phyloP scores from a whole-genome alignment of 2,113 vertebrate genomes.

The Tenebrosternarchus preto region DNA sequence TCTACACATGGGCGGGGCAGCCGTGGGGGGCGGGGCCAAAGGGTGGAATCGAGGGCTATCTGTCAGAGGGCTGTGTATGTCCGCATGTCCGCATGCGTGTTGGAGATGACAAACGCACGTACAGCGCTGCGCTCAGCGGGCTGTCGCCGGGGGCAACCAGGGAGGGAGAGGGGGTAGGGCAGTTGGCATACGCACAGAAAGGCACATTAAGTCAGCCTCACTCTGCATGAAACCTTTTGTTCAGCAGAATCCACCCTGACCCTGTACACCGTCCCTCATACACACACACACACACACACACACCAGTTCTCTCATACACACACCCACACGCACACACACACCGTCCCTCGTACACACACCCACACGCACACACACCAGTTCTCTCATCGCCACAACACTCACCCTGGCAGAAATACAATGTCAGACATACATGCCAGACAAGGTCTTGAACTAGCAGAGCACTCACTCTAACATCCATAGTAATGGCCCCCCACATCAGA shows the following conservation, averaged over 20 bases:
- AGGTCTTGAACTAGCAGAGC: constrained; percentile 75
- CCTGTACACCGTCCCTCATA: constrained; percentile 73
- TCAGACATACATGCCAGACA: constrained; percentile 80
- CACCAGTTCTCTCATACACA: too few relatives aligned
- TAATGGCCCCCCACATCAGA: too few relatives aligned
- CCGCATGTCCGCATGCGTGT: not conserved
- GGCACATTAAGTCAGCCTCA: constrained; percentile 83
- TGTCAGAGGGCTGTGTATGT: constrained; percentile 12
- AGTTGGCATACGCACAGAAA: constrained; percentile 88
- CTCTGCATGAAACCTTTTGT: constrained; percentile 94
- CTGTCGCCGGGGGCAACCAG: constrained; percentile 74
- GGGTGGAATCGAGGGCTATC: constrained; percentile 6
- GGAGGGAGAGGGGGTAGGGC: constrained; percentile 64
- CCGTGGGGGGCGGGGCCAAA: constrained; percentile 23
- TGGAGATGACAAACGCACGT: constrained; percentile 80
- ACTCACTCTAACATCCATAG: constrained; percentile 2
- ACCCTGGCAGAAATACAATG: constrained; percentile 74
- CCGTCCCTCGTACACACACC: too few relatives aligned
- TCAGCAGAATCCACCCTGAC: constrained; percentile 97
- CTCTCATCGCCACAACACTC: not conserved
- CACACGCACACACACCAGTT: constrained; percentile 68
- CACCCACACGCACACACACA: constrained; percentile 67
- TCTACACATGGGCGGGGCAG: constrained; percentile 72
- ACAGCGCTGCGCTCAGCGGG: constrained; percentile 76
- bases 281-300: constrained; percentile 75